Evolutionary conservation across 2,113 vertebrate species (phyloP).

Genomic region (Thamnophis sirtalis): DNA sequence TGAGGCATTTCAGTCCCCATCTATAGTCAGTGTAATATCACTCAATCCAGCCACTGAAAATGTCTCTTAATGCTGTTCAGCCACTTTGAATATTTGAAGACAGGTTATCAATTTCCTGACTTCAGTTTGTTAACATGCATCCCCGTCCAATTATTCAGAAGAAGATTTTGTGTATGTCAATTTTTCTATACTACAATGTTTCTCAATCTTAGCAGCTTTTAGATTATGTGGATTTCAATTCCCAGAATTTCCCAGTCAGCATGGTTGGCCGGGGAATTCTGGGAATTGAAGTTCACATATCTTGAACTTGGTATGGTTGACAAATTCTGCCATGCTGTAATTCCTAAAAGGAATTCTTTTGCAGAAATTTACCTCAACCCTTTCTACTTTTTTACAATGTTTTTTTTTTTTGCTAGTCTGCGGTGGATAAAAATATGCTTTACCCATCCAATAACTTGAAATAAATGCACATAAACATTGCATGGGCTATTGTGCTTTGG

Average conservation of each 20-base stretch:
- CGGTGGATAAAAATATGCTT: background rate
- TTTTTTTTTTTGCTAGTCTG: background rate
- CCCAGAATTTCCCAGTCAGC: background rate
- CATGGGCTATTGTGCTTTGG: background rate
- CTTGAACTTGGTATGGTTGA: background rate
- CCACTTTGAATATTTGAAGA: background rate
- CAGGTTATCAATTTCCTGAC: background rate
- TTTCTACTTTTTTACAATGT: background rate
- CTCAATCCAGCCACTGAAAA: background rate
- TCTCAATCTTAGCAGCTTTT: background rate
- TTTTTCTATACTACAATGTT: background rate
- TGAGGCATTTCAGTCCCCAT: background rate
- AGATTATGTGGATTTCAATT: background rate
- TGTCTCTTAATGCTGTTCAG: background rate
- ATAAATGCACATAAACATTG: background rate
- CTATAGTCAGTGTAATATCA: background rate
- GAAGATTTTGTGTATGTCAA: too few relatives aligned
- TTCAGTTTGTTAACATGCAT: background rate
- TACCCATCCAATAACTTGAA: background rate
- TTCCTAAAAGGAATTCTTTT: background rate
- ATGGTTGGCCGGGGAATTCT: background rate
- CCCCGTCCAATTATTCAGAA: background rate
- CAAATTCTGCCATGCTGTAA: background rate
- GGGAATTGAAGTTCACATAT: background rate
- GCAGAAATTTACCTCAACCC: background rate